Conservation (phyloP, 2,888 invertebrate species). For the Druceiella hillmani region DNA sequence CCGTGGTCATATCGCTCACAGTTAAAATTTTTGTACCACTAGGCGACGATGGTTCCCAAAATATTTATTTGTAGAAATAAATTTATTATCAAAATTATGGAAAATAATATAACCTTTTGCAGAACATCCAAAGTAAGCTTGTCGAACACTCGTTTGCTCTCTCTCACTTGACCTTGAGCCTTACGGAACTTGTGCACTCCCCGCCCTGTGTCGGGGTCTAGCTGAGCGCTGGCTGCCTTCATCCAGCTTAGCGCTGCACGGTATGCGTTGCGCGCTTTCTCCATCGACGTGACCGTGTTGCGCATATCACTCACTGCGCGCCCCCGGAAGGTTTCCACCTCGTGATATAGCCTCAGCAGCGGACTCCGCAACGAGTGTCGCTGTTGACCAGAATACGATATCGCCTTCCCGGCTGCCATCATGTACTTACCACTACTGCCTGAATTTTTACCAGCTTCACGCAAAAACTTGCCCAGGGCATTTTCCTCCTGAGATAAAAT, state of each 20-base stretch:
- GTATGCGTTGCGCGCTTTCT: conserved; percentile 92
- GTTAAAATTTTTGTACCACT: too few relatives aligned
- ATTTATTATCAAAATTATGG: too few relatives aligned
- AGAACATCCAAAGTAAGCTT: conserved; percentile 89
- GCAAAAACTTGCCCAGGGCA: conserved; percentile 87
- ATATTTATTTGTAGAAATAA: too few relatives aligned
- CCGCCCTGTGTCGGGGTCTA: conserved; percentile 95
- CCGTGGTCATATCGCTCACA: too few relatives aligned
- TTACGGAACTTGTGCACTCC: conserved; percentile 95
- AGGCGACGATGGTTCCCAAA: too few relatives aligned
- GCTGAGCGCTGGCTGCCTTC: conserved; percentile 92
- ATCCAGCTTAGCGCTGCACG: conserved; percentile 96
- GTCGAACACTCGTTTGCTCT: conserved; percentile 86
- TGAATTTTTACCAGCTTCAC: conserved; percentile 85
- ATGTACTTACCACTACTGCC: conserved; percentile 68
- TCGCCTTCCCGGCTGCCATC: conserved; percentile 69
- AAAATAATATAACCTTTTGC: conserved; percentile 80
- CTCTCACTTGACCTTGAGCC: conserved; percentile 73
- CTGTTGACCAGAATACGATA: conserved; percentile 89
- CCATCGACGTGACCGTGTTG: conserved; percentile 88
- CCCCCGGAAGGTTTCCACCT: conserved; percentile 94
- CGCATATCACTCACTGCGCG: conserved; percentile 92
- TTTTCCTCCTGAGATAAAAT: conserved; percentile 94
- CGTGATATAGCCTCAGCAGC: conserved; percentile 82
- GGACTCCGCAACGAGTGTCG: conserved; percentile 82